Base-by-base conservation (phyloP, 2,113 vertebrate genomes). In the Protobothrops flavoviridis region DNA sequence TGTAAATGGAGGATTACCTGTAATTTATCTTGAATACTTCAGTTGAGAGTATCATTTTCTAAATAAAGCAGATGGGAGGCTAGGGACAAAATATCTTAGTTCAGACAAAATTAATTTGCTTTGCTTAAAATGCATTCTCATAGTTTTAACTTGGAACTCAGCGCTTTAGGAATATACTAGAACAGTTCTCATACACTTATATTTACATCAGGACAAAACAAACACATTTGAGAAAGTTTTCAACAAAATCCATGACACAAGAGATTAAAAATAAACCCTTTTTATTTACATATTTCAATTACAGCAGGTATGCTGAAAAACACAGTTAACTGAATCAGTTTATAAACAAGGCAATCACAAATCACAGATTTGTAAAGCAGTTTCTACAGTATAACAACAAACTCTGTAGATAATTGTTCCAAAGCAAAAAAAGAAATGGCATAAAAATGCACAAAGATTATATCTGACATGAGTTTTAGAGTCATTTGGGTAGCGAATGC, bases 341-440 rank as follows among this genome's bases (percentile, higher is more conserved):
- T 93, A 61, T 61, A 26, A 61, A n/a, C 5, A 88, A 89, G 91
- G 92, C 21, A 89, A 94, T 64, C 96, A 1, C 93, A 85, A 91
- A 93, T 95, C 95, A 96, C 94, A 97, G 43, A 94, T 94, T 95
- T 95, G 94, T 4, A 93, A 91, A 96, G 90, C 94, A 93, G 92
- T 94, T 95, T 96, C 95, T 96, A 98, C 97, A 98, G 5, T 95
- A 85, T 90, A 93, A 74, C 26, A 91, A 94, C 90, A 87, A 89
- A 93, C 0, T 94, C 97, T 39, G 48, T 93, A 95, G 52, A 94
- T 81, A 93, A 96, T 87, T 33, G 85, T 93, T 90, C 81, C 90
- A 95, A 86, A 4, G 92, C 91, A 92, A 52, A 87, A 7, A 89
- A 33, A 94, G 20, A 48, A 93, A 39, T 4, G 90, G 92, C 1